Base-by-base conservation (phyloP, 1,140 invertebrate species). In the Drosophila nannoptera region DNA sequence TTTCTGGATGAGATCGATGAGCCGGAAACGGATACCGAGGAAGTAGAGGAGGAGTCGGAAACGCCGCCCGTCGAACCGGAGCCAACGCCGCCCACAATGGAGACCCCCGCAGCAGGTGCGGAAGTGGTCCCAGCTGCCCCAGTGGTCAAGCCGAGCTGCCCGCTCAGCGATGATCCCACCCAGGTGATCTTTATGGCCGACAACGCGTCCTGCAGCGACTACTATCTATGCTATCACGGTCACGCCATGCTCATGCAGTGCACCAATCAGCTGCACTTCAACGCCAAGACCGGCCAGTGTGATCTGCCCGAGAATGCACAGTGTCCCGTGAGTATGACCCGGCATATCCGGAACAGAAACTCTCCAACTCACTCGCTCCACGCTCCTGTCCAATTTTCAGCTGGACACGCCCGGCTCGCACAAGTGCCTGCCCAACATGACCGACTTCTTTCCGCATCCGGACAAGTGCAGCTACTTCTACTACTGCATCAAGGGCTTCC, bases 391-490 rank as follows among this genome's bases (percentile, higher is more conserved):
- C 7, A 0, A 1, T 61, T 46, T 46, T 5, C 45, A 86, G 87
- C 59, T 87, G 49, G 70, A 77, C 5, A 56, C 45, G 29, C 72
- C 70, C 4, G 58, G 66, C 11, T 56, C 69, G 0, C 78, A 89
- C 52, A 88, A 87, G 43, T 89, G 88, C 49, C 35, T 89, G 52
- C 77, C 78, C 4, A 62, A 87, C 54, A 75, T 87, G 68, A 87
- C 75, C 9, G 80, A 87, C 52, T 89, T 88, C 69, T 89, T 88
- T 62, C 86, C 88, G 4, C 88, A 89, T 73, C 72, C 80, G 45
- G 67, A 73, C 5, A 89, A 89, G 4, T 89, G 88, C 66, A 89
- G 87, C 33, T 89, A 88, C 33, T 89, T 88, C 65, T 87, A 88
- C 42, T 88, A 89, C 35, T 89, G 88, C 73, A 86, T 89, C 45